Conservation (phyloP, 1,140 invertebrate genomes). For the Plectus sambesii region DNA sequence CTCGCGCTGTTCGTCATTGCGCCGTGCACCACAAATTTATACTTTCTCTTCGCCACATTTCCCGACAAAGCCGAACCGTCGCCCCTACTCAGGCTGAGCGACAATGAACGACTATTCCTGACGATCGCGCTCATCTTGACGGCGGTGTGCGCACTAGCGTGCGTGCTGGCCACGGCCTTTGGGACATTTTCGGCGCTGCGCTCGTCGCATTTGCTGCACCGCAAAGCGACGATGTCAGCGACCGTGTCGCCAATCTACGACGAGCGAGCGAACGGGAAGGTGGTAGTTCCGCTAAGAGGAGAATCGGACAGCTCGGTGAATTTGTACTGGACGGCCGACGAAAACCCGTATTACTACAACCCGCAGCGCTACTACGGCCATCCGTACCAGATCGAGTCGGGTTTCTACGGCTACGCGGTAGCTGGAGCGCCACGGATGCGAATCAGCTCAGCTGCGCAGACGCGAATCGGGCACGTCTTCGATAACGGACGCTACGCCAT, state of each 20-base stretch:
- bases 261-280: constrained; percentile 27
- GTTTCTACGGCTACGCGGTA: constrained; percentile 25
- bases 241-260: too few relatives aligned
- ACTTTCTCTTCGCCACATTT: constrained; percentile 15
- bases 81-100: constrained; percentile 16
- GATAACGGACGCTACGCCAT: too few relatives aligned
- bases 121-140: constrained; percentile 37
- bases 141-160: constrained; percentile 31
- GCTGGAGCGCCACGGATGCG: constrained; percentile 15
- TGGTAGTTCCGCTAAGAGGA: constrained; percentile 27
- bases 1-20: constrained; percentile 38
- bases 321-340: constrained; percentile 44
- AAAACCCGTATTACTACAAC: constrained; percentile 45
- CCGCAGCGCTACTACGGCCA: constrained; percentile 38
- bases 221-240: constrained; percentile 21
- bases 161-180: constrained; percentile 30
- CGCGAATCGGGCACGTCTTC: constrained; percentile 26
- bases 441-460: constrained; percentile 21
- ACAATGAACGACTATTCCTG: constrained; percentile 26
- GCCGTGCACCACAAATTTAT: constrained; percentile 41
- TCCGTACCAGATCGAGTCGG: constrained; percentile 34
- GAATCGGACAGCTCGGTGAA: constrained; percentile 21
- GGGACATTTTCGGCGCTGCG: constrained; percentile 26
- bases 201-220: constrained; percentile 38
- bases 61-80: not conserved